phyloP scores from a whole-genome alignment of 2,797 vertebrate genomes.

The Scarus forsteni region DNA sequence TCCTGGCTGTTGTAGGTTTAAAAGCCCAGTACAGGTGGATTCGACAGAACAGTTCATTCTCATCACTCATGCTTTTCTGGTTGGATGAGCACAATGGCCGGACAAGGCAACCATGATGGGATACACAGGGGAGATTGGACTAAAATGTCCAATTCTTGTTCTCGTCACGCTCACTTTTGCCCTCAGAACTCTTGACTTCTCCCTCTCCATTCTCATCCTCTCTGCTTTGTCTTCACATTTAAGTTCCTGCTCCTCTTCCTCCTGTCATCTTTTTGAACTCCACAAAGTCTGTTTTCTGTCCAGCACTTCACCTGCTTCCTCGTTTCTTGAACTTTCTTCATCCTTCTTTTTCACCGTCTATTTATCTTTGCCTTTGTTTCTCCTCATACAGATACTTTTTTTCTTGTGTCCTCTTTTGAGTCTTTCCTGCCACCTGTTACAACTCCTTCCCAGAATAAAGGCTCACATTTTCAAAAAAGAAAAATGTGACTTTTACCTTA shows the following conservation, averaged over 20 bases:
- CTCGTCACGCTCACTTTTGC: constrained; percentile 1
- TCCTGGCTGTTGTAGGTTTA: too few species aligned
- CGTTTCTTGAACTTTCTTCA: constrained; percentile 11
- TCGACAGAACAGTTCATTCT: too few species aligned
- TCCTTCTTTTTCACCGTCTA: constrained; percentile 5
- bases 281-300: constrained; percentile 50
- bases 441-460: neutral
- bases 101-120: constrained; percentile 8
- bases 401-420: neutral
- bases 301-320: constrained; percentile 18
- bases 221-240: constrained; percentile 30
- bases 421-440: constrained; percentile 45
- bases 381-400: constrained; percentile 2
- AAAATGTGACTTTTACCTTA: too few species aligned
- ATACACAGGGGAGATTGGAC: constrained; percentile 25
- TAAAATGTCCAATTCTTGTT: constrained; percentile 38
- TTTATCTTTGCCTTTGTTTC: constrained; percentile 7
- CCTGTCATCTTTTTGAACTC: constrained; percentile 39
- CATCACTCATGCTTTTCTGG: constrained; percentile 27
- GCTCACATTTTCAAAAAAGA: neutral
- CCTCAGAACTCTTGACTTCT: neutral
- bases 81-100: constrained; percentile 31
- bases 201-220: constrained; percentile 12
- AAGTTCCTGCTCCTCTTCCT: constrained; percentile 22
- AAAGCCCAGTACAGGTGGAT: too few species aligned